Evolutionary conservation across 2,888 invertebrate genomes (phyloP).

Genomic region (Hedychridium roseum): DNA sequence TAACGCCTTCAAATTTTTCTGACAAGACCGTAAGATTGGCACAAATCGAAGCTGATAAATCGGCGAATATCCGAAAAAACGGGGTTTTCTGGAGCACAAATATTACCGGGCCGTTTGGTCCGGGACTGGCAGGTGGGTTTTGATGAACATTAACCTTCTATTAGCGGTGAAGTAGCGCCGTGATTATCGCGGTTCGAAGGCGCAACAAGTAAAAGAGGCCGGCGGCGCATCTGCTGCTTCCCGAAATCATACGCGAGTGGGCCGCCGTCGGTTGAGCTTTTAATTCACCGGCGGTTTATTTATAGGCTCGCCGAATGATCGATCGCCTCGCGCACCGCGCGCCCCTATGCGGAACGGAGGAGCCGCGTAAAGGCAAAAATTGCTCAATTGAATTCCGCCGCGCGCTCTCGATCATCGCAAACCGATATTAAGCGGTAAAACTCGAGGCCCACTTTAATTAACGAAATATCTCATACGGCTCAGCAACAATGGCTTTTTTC

Average conservation of each 20-base stretch:
- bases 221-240: constrained; percentile 24
- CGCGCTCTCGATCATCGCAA: no score
- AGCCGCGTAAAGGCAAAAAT: background rate
- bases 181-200: constrained; percentile 27
- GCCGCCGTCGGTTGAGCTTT: constrained; percentile 15
- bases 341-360: background rate
- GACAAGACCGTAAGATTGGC: no score
- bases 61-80: no score
- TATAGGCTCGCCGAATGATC: constrained; percentile 9
- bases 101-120: no score
- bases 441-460: no score
- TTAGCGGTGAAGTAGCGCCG: constrained; percentile 22
- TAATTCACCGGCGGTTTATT: constrained; percentile 25
- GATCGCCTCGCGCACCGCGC: constrained; percentile 1
- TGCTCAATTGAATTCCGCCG: background rate
- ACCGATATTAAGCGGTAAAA: no score
- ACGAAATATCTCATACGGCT: no score
- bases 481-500: no score
- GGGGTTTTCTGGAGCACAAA: no score
- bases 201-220: constrained; percentile 29
- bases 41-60: no score
- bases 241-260: constrained; percentile 25
- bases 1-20: no score
- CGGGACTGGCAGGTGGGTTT: no score
- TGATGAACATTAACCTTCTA: constrained; percentile 14